Conservation (phyloP, 2,113 vertebrate genomes). For the Aix galericulata region DNA sequence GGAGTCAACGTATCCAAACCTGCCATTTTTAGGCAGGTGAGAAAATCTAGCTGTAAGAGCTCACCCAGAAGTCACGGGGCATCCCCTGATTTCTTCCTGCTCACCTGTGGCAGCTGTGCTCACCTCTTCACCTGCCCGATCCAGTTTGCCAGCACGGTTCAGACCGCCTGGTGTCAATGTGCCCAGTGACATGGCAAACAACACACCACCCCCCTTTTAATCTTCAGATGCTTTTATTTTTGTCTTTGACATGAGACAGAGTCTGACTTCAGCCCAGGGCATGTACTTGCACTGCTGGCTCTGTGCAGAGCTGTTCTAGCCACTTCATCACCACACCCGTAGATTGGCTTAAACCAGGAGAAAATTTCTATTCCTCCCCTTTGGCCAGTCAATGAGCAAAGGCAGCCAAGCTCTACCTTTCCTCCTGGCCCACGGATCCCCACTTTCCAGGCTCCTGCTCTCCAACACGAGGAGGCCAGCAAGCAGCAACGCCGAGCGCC, state of each 20-base stretch:
- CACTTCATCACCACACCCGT: constrained; percentile 27
- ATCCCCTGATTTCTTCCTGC: neutral
- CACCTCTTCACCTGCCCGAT: neutral
- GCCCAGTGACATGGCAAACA: neutral
- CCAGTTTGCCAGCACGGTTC: neutral
- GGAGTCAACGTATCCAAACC: neutral
- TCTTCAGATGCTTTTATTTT: constrained; percentile 12
- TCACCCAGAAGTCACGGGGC: neutral
- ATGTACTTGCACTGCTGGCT: neutral
- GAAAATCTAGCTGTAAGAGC: neutral
- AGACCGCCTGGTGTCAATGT: neutral
- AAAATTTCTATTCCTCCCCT: constrained; percentile 22
- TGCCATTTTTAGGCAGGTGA: neutral
- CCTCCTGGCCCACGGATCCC: neutral
- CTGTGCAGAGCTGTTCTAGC: neutral
- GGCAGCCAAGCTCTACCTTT: neutral
- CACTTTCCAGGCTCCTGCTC: fast-evolving
- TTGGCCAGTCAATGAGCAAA: neutral
- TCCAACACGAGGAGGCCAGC: neutral
- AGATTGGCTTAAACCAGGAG: constrained; percentile 24
- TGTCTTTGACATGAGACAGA: neutral
- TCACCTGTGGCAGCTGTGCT: neutral
- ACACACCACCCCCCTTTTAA: neutral
- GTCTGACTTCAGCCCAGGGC: neutral
- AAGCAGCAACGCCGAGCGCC: neutral